Evolutionary conservation across 2,888 invertebrate genomes (phyloP).

Genomic region (Stictocephala bisonia): DNA sequence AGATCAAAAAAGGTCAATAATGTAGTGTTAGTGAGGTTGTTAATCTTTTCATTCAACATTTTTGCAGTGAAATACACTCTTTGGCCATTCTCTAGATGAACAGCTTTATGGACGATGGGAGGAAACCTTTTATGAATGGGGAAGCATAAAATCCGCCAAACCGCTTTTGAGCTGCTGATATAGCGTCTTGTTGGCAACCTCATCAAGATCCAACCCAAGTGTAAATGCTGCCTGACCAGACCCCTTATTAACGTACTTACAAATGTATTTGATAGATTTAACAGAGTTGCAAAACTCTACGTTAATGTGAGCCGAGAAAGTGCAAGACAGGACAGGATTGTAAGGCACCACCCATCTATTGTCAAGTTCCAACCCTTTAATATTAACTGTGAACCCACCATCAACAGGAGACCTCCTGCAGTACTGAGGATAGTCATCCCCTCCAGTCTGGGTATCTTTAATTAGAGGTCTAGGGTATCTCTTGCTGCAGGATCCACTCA

Average conservation of each 20-base stretch:
- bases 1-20: slow-evolving; percentile 23
- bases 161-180: slow-evolving; percentile 49
- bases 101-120: background rate
- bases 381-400: background rate
- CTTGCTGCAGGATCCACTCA: slow-evolving; percentile 63
- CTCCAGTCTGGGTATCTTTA: slow-evolving; percentile 48
- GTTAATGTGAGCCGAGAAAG: slow-evolving; percentile 18
- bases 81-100: slow-evolving; percentile 34
- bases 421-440: slow-evolving; percentile 63
- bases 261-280: slow-evolving; percentile 23
- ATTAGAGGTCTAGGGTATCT: slow-evolving; percentile 59
- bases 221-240: background rate
- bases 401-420: slow-evolving; percentile 57
- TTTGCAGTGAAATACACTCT: background rate
- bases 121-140: slow-evolving; percentile 35
- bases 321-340: background rate
- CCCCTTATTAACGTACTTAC: background rate
- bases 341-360: slow-evolving; percentile 53
- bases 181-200: slow-evolving; percentile 56
- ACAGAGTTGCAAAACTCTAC: background rate
- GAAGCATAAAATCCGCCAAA: slow-evolving; percentile 53
- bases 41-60: too few relatives aligned
- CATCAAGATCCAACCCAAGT: slow-evolving; percentile 35
- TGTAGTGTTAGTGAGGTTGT: slow-evolving; percentile 17
- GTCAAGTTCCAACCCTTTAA: slow-evolving; percentile 28